Base-by-base conservation (phyloP, 2,113 vertebrate genomes). In the Parus major region DNA sequence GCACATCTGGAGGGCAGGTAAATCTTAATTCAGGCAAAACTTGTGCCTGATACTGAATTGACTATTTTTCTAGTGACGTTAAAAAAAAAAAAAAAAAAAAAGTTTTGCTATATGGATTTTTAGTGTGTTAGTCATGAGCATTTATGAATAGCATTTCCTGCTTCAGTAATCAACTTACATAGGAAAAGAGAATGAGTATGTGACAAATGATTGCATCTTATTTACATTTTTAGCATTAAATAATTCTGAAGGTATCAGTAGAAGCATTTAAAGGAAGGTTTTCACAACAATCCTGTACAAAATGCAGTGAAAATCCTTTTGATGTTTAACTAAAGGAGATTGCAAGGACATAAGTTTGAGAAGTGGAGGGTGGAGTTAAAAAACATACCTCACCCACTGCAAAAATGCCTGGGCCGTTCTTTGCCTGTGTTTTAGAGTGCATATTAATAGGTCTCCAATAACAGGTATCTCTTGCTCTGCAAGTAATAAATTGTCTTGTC, bases 151-250 rank as follows among this genome's bases (percentile, higher is more conserved):
- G 35, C 44, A 90, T 72, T 86, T 95, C 91, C 91, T 94, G 64
- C 70, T 85, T 93, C 33, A 78, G 82, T 63, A 95, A 95, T 96
- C 63, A 92, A 70, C 56, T 88, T 57, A 46, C 44, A 15, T 9
- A 52, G 56, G 68, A 69, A 76, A 90, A 90, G 41, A 95, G 93
- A 92, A 76, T 52, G 56, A 90, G 50, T 65, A 61, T 77, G 65
- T 96, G 90, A 95, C 95, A 95, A 93, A 95, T 83, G 15, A 42
- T 66, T 89, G 61, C 60, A 94, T 81, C 78, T 92, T 73, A 95
- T 93, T 94, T 96, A 70, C 79, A 93, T 96, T 53, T 73, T 41
- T 89, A 95, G 96, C 84, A 69, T 80, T 83, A 88, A 78, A 36
- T 73, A 86, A 66, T 95, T 91, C 59, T 66, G 89, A 96, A 93